Conservation (phyloP, 1,140 invertebrate genomes). For the Drosophila grimshawi region DNA sequence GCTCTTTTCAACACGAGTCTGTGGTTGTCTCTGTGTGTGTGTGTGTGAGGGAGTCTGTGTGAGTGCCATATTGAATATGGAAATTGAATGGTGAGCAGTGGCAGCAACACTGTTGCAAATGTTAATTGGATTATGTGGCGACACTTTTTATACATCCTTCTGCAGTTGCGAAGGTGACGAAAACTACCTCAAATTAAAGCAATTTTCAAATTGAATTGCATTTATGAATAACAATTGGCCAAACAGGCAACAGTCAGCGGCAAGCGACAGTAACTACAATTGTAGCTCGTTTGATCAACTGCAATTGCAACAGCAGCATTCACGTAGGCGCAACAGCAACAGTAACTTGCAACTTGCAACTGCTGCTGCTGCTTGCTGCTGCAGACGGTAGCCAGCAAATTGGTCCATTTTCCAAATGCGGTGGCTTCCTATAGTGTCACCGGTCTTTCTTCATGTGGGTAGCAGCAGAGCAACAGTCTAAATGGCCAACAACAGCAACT, state of each 20-base stretch:
- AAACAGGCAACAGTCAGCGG: not conserved
- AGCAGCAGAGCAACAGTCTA: conserved; percentile 52
- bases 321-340: conserved; percentile 31
- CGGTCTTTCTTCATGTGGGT: conserved; percentile 56
- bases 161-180: conserved; percentile 54
- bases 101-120: conserved; percentile 16
- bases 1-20: not conserved
- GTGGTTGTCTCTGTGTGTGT: not conserved
- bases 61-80: conserved; percentile 6
- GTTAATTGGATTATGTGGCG: conserved; percentile 39
- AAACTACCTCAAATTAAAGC: conserved; percentile 65
- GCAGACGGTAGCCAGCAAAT: conserved; percentile 68
- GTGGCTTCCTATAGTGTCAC: conserved; percentile 61
- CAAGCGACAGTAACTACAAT: conserved; percentile 28
- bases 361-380: conserved; percentile 43
- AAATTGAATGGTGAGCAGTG: not conserved
- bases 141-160: not conserved
- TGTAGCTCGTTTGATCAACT: conserved; percentile 29
- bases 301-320: conserved; percentile 33
- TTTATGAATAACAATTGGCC: conserved; percentile 80
- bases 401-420: conserved; percentile 80
- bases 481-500: conserved; percentile 53
- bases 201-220: conserved; percentile 82
- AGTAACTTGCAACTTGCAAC: conserved; percentile 27
- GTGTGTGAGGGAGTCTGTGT: not conserved